phyloP scores from a whole-genome alignment of 2,797 vertebrate species.

The Ctenosaura bakeri region DNA sequence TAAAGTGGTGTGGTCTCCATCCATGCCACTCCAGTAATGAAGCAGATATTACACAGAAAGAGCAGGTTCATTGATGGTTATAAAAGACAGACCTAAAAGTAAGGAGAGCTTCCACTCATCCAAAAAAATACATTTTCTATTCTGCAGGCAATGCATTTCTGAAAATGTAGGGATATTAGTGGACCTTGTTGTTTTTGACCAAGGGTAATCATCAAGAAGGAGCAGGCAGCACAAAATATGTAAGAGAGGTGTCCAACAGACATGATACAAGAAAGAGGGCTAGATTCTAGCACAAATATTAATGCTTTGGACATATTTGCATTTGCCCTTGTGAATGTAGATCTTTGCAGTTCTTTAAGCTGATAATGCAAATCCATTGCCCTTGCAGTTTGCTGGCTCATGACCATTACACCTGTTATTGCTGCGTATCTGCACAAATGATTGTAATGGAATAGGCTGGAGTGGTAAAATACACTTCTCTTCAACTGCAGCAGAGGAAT shows the following conservation, averaged over 20 bases:
- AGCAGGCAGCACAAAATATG: background rate
- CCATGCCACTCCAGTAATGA: background rate
- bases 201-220: background rate
- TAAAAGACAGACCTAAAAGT: background rate
- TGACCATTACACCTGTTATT: background rate
- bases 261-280: background rate
- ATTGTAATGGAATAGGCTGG: slow-evolving; percentile 1
- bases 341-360: slow-evolving; percentile 19
- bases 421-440: slow-evolving; percentile 13
- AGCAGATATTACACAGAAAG: background rate
- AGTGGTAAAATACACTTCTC: background rate
- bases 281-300: background rate
- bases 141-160: background rate
- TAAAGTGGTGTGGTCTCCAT: background rate
- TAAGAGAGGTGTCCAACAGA: background rate
- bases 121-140: background rate
- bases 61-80: too few relatives aligned
- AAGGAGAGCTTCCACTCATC: background rate
- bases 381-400: slow-evolving; percentile 9
- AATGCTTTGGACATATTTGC: slow-evolving; percentile 11
- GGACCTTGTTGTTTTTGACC: background rate
- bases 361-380: slow-evolving; percentile 19
- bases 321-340: slow-evolving; percentile 18
- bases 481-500: background rate
- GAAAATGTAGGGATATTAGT: background rate